A percentile compares a stretch with the other conserved stretches of the same genome.
These are phyloP conservation scores for Plemyria rubiginata DNA, from an alignment of 2,888 invertebrate genomes.

Conservation along the genomic window DNA sequence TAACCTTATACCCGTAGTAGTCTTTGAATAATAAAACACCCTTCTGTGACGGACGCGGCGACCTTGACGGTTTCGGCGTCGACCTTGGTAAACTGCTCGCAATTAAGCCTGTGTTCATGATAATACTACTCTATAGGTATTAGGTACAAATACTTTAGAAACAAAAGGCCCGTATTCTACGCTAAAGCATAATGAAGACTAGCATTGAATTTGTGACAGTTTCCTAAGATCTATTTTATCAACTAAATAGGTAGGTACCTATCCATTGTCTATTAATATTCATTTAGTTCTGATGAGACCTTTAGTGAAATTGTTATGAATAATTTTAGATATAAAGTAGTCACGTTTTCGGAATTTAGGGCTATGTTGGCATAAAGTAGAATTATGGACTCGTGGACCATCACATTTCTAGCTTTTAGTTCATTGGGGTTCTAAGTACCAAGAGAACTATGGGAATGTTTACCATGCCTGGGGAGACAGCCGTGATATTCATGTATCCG, in stretches of 20 bases:
- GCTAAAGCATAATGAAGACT: not conserved
- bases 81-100: constrained; percentile 35
- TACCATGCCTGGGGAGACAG: not conserved
- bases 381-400: no score
- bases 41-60: constrained; percentile 26
- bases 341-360: no score
- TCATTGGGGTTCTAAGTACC: no score
- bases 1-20: constrained; percentile 37
- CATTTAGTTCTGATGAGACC: no score
- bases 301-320: no score
- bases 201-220: not conserved
- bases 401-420: no score
- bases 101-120: constrained; percentile 29
- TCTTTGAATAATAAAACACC: constrained; percentile 42
- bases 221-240: no score
- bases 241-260: no score
- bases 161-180: not conserved
- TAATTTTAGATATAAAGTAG: no score
- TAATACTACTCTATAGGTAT: constrained; percentile 7
- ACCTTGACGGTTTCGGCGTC: constrained; percentile 38
- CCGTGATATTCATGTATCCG: not conserved
- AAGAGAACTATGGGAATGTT: not conserved
- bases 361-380: no score
- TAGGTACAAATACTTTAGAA: constrained; percentile 6
- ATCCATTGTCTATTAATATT: no score